Evolutionary conservation across 2,113 vertebrate genomes (phyloP).

Genomic region (Alouatta palliata): DNA sequence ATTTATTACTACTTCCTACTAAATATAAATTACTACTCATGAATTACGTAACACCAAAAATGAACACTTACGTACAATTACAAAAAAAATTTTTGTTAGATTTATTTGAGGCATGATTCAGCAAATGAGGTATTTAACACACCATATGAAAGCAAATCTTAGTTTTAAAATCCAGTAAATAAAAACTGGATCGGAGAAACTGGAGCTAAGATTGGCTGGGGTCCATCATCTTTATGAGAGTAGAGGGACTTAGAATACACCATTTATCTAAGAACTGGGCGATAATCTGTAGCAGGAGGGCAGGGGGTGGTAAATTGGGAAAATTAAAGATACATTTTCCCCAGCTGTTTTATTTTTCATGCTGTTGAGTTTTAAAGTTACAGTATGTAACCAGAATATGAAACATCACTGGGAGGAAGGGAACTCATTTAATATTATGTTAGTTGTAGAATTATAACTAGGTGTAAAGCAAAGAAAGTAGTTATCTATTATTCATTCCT

Average conservation of each 20-base stretch:
- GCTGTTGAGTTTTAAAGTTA: constrained; percentile 72
- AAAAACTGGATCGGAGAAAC: constrained; percentile 59
- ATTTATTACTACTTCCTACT: constrained; percentile 28
- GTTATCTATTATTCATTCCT: constrained; percentile 80
- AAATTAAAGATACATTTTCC: constrained; percentile 75
- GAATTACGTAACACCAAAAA: constrained; percentile 38
- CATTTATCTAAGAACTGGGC: constrained; percentile 59
- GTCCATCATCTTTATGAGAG: constrained; percentile 50
- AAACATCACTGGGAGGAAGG: constrained; percentile 61
- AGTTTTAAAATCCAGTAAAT: constrained; percentile 59
- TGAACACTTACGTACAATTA: constrained; percentile 45
- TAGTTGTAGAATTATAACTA: constrained; percentile 80
- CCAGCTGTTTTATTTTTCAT: constrained; percentile 71
- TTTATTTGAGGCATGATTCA: constrained; percentile 57
- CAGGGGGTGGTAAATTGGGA: constrained; percentile 58
- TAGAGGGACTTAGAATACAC: constrained; percentile 37
- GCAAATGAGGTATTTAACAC: constrained; percentile 56
- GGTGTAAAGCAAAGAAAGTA: constrained; percentile 79
- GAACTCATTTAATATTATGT: constrained; percentile 72
- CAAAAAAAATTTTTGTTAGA: constrained; percentile 37
- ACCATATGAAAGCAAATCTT: constrained; percentile 31
- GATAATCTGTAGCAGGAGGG: constrained; percentile 59
- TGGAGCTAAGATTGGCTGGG: constrained; percentile 36
- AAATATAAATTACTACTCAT: constrained; percentile 32
- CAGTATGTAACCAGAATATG: constrained; percentile 54